These are phyloP conservation scores for Hippolais icterina DNA, from an alignment of 2,113 vertebrate genomes.

Conservation along the genomic window DNA sequence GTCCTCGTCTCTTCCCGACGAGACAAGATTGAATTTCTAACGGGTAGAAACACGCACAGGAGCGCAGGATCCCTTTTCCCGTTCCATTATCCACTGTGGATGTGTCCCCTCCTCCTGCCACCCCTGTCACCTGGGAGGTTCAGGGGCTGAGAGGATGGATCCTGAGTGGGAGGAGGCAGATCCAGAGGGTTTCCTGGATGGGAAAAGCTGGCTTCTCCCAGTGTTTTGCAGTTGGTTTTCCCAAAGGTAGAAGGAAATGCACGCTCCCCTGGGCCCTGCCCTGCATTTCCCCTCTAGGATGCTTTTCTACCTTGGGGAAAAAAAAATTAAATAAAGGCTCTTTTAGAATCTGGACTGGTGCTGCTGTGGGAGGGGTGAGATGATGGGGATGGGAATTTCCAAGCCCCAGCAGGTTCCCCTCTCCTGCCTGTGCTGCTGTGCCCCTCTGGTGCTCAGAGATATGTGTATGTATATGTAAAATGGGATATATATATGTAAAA, in stretches of 20 bases:
- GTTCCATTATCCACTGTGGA: neutral
- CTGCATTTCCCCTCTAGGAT: fast-evolving
- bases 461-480: too few relatives aligned
- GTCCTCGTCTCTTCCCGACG: neutral
- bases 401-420: neutral
- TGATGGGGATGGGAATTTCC: neutral
- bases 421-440: neutral
- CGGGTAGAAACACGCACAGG: neutral
- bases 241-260: neutral
- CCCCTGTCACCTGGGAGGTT: fast-evolving
- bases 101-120: neutral
- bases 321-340: neutral
- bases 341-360: neutral
- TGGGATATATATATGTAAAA: too few relatives aligned
- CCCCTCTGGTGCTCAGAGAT: neutral
- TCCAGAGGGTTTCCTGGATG: neutral
- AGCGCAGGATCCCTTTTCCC: neutral
- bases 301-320: neutral
- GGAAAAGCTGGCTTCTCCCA: neutral
- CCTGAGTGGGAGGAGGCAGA: neutral
- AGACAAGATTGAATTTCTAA: neutral
- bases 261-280: neutral
- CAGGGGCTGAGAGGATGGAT: fast-evolving
- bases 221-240: neutral
- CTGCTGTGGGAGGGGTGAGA: neutral